Percentiles rank a stretch among this genome's conserved stretches.
phyloP scores from a whole-genome alignment of 2,113 vertebrate species.

The Percina caprodes region DNA sequence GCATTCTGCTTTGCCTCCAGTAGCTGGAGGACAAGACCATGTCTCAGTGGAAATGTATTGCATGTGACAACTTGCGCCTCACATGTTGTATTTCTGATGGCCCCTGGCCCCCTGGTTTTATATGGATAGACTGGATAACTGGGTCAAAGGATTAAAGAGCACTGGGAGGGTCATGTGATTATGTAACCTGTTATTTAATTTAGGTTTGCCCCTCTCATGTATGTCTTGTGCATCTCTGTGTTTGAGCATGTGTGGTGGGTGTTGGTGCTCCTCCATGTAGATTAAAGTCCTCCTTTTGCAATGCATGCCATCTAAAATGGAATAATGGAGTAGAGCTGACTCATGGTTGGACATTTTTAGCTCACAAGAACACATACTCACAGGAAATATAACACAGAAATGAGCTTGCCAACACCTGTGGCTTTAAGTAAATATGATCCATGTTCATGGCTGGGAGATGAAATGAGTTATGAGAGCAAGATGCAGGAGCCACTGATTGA shows the following conservation, averaged over 20 bases:
- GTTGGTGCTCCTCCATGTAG: conserved; percentile 42
- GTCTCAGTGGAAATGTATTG: conserved; percentile 40
- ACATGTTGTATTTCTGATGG: conserved; percentile 48
- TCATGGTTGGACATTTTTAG: conserved; percentile 40
- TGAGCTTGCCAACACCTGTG: conserved; percentile 32
- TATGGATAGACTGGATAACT: conserved; percentile 27
- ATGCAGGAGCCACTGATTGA: conserved; percentile 39
- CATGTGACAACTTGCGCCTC: conserved; percentile 53
- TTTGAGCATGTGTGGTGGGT: no score
- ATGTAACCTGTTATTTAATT: conserved; percentile 28
- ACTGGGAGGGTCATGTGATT: conserved; percentile 5
- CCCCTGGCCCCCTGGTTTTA: conserved; percentile 34
- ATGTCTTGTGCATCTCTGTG: neutral
- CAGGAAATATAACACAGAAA: neutral
- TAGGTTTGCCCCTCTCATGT: neutral
- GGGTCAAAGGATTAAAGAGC: conserved; percentile 25
- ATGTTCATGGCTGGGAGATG: neutral
- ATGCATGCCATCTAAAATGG: conserved; percentile 2
- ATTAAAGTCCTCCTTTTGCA: conserved; percentile 33
- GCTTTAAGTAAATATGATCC: conserved; percentile 27
- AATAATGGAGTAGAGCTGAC: conserved; percentile 31
- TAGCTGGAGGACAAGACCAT: conserved; percentile 50
- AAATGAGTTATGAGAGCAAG: conserved; percentile 39
- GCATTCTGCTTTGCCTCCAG: conserved; percentile 44
- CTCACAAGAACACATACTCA: neutral